Evolutionary conservation across 2,888 invertebrate species (phyloP), one percentile per base, ranked within the genome.

Genomic region (Tetheella fluctuosa): DNA sequence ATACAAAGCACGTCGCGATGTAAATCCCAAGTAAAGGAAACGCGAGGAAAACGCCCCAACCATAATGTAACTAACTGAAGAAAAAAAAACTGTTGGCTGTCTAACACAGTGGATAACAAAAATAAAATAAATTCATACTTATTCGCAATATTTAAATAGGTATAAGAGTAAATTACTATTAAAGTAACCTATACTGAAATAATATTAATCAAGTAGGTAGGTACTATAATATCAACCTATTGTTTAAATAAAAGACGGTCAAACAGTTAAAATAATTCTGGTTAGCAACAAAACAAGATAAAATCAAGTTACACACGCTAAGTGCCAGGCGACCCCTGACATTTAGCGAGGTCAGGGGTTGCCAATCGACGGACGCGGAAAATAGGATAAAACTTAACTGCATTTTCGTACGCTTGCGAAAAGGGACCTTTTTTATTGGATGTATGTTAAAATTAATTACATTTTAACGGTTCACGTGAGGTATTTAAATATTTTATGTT

Each of bases 271-370:
- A 20, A 48, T 10, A 48, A 48, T 48, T 48, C 48, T 48, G 48
- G 48, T 48, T 48, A 48, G 20, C 20, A 48, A 48, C 48, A n/a
- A 48, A 48, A 48, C 48, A 48, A 48, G 48, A 39, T 52, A 34
- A 52, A 52, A 58, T 17, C 52, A 8, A 58, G 13, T 28, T 58
- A 30, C 42, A 23, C 17, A 30, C 13, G 15, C 30, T 58, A 17
- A 39, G 55, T 42, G 56, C 23, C 55, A 57, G 57, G 58, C 61
- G 57, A 61, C 58, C 60, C 61, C 64, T 63, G 64, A n/a, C 60
- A 60, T 52, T 58, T 64, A 63, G 13, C 34, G 34, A 68, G 64
- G 68, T 64, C 68, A 68, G 63, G 54, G 68, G 65, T 68, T 60
- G 59, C 60, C 61, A 64, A 65, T 64, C 62, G 48, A 8, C 54